Percentiles rank a stretch among this genome's conserved stretches.
Conservation (phyloP, 1,140 invertebrate species). For the Lepidurus apus region DNA sequence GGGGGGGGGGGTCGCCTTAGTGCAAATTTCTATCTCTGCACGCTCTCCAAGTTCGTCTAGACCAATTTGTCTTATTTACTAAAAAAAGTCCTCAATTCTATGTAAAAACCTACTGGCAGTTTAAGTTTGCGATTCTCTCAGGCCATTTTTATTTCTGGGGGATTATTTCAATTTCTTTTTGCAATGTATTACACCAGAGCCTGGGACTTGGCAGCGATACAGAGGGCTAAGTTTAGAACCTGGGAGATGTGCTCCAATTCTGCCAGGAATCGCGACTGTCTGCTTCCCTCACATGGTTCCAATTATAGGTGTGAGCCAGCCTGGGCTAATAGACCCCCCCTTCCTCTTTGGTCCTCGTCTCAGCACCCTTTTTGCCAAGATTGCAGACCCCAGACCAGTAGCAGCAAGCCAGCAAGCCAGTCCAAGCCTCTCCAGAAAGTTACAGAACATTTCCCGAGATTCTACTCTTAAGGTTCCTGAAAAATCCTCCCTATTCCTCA, state of each 20-base stretch:
- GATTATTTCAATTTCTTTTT: not conserved
- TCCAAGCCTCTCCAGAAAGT: not conserved
- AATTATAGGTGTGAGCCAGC: constrained; percentile 32
- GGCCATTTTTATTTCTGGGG: not conserved
- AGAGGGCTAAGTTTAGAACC: not conserved
- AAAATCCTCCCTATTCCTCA: constrained; percentile 6
- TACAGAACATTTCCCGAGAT: not conserved
- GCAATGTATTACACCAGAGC: not conserved
- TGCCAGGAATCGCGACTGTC: not conserved
- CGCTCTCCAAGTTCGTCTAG: too few species aligned
- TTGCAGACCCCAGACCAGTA: constrained; percentile 7
- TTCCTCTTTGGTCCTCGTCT: constrained; percentile 3
- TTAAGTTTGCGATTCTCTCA: not conserved
- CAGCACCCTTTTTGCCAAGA: not conserved
- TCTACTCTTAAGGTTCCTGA: not conserved
- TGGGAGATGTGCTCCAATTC: constrained; percentile 22
- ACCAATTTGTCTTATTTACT: too few species aligned
- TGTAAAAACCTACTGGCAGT: not conserved
- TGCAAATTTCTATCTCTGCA: too few species aligned
- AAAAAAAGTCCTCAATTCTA: too few species aligned
- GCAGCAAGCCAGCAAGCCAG: not conserved
- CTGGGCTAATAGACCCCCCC: not conserved
- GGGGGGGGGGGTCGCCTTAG: too few species aligned
- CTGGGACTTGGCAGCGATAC: not conserved
- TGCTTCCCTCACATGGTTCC: constrained; percentile 31